phyloP scores from a whole-genome alignment of 2,113 vertebrate species.

The Gavia stellata region DNA sequence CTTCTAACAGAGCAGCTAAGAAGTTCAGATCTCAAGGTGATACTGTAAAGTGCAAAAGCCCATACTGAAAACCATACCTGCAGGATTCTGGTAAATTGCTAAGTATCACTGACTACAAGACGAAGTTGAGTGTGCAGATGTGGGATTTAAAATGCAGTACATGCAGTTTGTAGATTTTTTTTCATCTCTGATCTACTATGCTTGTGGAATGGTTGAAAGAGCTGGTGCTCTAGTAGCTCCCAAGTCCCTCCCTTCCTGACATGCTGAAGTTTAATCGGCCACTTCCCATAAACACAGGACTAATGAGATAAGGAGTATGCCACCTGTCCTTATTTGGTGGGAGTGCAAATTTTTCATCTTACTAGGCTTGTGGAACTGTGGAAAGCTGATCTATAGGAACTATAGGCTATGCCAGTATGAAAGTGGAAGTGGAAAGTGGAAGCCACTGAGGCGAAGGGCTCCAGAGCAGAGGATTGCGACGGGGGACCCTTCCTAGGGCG shows the following conservation, averaged over 20 bases:
- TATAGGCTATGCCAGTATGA: background rate
- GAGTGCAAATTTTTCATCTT: background rate
- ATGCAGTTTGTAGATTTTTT: background rate
- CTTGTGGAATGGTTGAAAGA: background rate
- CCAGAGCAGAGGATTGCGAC: no score
- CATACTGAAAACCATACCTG: background rate
- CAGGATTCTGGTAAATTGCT: background rate
- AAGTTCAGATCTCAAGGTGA: background rate
- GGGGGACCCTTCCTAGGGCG: no score
- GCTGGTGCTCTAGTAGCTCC: fast-evolving
- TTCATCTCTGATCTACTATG: background rate
- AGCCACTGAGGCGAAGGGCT: no score
- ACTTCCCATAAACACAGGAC: background rate
- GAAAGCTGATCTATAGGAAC: background rate
- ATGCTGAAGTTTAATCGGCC: background rate
- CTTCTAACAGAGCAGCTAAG: background rate
- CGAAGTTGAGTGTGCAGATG: background rate
- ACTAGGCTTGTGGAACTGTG: background rate
- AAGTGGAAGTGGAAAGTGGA: no score
- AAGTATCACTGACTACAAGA: background rate
- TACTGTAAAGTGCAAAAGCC: background rate
- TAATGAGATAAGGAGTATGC: background rate
- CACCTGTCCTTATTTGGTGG: background rate
- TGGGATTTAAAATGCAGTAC: background rate
- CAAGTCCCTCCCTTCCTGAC: background rate